These are phyloP conservation scores for Melanerpes aurifrons DNA, from an alignment of 2,113 vertebrate species.

Conservation along the genomic window DNA sequence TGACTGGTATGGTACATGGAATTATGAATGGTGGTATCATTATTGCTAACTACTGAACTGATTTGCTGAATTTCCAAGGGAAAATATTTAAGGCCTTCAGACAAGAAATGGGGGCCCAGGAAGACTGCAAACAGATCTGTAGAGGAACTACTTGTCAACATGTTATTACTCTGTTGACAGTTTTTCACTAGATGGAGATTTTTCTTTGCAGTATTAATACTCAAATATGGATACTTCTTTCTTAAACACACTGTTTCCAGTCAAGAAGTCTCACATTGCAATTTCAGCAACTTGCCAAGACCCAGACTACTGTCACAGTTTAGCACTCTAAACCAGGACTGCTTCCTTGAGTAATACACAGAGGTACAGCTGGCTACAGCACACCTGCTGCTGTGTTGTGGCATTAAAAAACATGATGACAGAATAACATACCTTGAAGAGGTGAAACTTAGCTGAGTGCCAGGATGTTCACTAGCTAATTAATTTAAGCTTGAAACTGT, in stretches of 20 bases:
- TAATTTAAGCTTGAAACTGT: background rate
- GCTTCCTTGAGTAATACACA: background rate
- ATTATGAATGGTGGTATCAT: background rate
- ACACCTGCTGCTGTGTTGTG: background rate
- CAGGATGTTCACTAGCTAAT: background rate
- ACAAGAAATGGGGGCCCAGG: background rate
- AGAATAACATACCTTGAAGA: background rate
- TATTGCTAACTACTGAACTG: background rate
- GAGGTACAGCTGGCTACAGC: background rate
- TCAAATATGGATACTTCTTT: background rate
- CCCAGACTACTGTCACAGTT: background rate
- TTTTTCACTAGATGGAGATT: background rate
- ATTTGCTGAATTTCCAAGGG: background rate
- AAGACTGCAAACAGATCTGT: background rate
- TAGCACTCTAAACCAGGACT: background rate
- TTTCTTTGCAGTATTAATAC: background rate
- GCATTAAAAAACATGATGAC: background rate
- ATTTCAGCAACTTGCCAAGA: background rate
- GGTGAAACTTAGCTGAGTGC: background rate
- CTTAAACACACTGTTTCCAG: background rate
- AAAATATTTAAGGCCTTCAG: background rate
- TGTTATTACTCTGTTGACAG: background rate
- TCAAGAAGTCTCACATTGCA: background rate
- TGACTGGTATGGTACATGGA: background rate
- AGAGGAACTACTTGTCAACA: background rate